Evolutionary conservation across 1,140 invertebrate species (phyloP).

Genomic region (Ceratosolen solmsi): DNA sequence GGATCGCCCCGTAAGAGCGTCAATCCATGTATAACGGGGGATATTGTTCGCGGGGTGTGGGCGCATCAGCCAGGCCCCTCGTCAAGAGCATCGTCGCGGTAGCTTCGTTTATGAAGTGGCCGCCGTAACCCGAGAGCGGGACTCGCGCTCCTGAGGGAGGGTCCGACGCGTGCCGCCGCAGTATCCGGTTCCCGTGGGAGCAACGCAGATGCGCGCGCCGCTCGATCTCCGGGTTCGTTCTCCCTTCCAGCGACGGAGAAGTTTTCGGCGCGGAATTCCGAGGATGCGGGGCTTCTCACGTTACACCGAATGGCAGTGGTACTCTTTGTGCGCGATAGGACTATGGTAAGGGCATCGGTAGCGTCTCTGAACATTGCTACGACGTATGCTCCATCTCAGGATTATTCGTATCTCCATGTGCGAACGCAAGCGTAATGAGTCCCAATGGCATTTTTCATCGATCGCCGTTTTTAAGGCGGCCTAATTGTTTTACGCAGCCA

Average conservation of each 20-base stretch:
- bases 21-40: not conserved
- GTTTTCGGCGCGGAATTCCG: slow-evolving; percentile 4
- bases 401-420: too few species aligned
- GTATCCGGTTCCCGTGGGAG: slow-evolving; percentile 30
- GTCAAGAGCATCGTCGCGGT: not conserved
- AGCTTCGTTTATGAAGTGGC: not conserved
- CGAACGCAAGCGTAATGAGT: too few species aligned
- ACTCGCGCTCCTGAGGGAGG: slow-evolving; percentile 21
- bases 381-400: too few species aligned
- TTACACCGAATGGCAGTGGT: not conserved
- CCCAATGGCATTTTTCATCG: not conserved
- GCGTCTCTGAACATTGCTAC: too few species aligned
- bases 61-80: not conserved
- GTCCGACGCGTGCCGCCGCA: slow-evolving; percentile 8
- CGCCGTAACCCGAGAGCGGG: not conserved
- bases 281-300: not conserved
- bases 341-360: not conserved
- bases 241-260: not conserved
- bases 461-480: not conserved
- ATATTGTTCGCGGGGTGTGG: not conserved
- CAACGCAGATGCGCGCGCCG: not conserved
- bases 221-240: not conserved
- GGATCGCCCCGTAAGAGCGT: not conserved
- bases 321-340: not conserved
- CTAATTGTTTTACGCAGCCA: not conserved